Percentiles rank a stretch among this genome's conserved stretches.
phyloP scores from a whole-genome alignment of 92 coral and sea anemone genomes.

The Bergia sp. region DNA sequence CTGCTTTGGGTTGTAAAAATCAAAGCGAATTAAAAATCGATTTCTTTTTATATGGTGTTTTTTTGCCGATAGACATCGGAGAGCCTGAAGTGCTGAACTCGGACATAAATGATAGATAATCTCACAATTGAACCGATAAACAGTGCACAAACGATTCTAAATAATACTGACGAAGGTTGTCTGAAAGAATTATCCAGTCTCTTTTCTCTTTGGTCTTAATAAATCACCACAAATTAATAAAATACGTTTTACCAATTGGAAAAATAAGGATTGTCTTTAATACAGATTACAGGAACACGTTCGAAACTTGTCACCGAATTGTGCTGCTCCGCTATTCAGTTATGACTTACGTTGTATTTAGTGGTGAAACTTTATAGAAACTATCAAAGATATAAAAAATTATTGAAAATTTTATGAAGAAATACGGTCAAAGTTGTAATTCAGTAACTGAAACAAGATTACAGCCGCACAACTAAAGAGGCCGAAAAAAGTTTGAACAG shows the following conservation, averaged over 20 bases:
- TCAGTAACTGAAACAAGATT: not conserved
- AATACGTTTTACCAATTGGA: not conserved
- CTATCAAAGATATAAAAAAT: not conserved
- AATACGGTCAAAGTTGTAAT: not conserved
- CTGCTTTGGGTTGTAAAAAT: not conserved
- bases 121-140: conserved; percentile 23
- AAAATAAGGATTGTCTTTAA: not conserved
- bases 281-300: not conserved
- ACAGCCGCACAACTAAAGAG: no score
- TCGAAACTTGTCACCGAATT: not conserved
- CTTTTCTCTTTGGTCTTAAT: not conserved
- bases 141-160: conserved; percentile 4
- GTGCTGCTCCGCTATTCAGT: no score
- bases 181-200: not conserved
- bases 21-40: not conserved
- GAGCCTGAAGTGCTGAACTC: not conserved
- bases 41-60: not conserved
- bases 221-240: conserved; percentile 5
- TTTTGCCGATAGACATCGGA: not conserved
- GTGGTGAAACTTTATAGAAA: not conserved
- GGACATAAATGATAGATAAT: not conserved
- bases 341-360: not conserved
- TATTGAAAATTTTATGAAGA: not conserved
- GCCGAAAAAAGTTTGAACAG: no score
- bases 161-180: not conserved